Evolutionary conservation across 2,888 invertebrate genomes (phyloP).

Genomic region (Phalera bucephala): DNA sequence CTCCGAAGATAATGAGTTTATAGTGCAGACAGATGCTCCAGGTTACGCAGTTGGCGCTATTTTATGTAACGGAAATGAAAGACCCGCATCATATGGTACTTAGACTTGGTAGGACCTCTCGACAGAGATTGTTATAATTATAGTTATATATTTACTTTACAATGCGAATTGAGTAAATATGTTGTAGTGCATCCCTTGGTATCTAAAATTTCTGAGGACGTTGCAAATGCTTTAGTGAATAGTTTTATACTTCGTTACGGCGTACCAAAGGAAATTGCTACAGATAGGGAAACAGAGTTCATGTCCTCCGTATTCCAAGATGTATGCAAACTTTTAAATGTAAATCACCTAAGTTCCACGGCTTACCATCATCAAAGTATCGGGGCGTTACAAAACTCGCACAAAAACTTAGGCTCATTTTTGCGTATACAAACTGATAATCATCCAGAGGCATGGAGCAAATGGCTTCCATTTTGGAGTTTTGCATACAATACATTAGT

Average conservation of each 20-base stretch:
- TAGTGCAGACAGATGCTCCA: slow-evolving; percentile 1
- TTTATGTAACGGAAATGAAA: not conserved
- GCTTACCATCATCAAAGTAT: slow-evolving; percentile 6
- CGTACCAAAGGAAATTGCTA: slow-evolving; percentile 3
- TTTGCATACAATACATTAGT: slow-evolving; percentile 7
- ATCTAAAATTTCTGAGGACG: slow-evolving; percentile 7
- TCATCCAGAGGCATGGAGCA: slow-evolving; percentile 8
- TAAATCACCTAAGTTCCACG: slow-evolving; percentile 6
- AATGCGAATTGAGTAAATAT: slow-evolving; percentile 8
- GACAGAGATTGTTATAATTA: slow-evolving; percentile 2
- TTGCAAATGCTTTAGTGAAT: slow-evolving; percentile 9
- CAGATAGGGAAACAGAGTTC: slow-evolving; percentile 9
- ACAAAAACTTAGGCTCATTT: slow-evolving; percentile 12
- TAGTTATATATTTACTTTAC: slow-evolving; percentile 6
- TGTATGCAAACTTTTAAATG: slow-evolving; percentile 8
- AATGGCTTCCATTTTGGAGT: slow-evolving; percentile 18
- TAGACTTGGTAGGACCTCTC: slow-evolving; percentile 7
- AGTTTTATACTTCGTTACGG: slow-evolving; percentile 8
- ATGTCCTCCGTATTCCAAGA: not conserved
- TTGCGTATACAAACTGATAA: slow-evolving; percentile 11
- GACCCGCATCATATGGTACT: not conserved
- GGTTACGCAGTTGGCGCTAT: not conserved
- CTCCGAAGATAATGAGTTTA: slow-evolving; percentile 1
- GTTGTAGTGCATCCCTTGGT: slow-evolving; percentile 2
- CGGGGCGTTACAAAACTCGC: slow-evolving; percentile 14